Percentiles rank a stretch among this genome's conserved stretches.
Evolutionary conservation across 2,888 invertebrate species (phyloP).

Genomic region (Erebia aethiops): DNA sequence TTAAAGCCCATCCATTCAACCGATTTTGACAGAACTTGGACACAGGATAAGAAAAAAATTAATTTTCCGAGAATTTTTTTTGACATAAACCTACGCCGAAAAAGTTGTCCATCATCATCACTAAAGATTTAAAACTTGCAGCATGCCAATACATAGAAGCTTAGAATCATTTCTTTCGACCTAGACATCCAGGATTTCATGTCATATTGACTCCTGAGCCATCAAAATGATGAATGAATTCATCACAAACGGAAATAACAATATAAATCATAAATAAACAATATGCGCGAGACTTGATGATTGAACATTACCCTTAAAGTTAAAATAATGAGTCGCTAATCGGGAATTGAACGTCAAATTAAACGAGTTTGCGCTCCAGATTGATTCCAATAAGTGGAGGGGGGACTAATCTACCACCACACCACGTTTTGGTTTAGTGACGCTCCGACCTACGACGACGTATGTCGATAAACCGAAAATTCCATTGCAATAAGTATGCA

Average conservation of each 20-base stretch:
- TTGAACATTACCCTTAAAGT: slow-evolving; percentile 38
- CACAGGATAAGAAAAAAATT: too few relatives aligned
- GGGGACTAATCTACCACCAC: slow-evolving; percentile 61
- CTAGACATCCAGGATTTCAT: neutral
- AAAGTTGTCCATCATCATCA: too few relatives aligned
- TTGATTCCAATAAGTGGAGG: slow-evolving; percentile 63
- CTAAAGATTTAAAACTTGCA: too few relatives aligned
- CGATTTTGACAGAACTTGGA: too few relatives aligned
- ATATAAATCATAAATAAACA: neutral
- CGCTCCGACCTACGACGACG: slow-evolving; percentile 24
- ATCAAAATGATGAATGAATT: neutral
- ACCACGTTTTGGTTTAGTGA: slow-evolving; percentile 57
- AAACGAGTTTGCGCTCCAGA: slow-evolving; percentile 67
- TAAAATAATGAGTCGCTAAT: slow-evolving; percentile 70
- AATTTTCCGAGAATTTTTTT: too few relatives aligned
- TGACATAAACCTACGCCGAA: too few relatives aligned
- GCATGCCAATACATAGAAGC: too few relatives aligned
- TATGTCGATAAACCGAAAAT: neutral
- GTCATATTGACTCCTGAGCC: neutral
- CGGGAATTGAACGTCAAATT: slow-evolving; percentile 68
- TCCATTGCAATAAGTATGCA: too few relatives aligned
- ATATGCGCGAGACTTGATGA: slow-evolving; percentile 24
- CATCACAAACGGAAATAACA: neutral
- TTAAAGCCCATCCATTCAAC: too few relatives aligned
- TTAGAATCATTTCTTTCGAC: neutral